Evolutionary conservation across 2,113 vertebrate genomes (phyloP).

Genomic region (Paradoxurus hermaphroditus): DNA sequence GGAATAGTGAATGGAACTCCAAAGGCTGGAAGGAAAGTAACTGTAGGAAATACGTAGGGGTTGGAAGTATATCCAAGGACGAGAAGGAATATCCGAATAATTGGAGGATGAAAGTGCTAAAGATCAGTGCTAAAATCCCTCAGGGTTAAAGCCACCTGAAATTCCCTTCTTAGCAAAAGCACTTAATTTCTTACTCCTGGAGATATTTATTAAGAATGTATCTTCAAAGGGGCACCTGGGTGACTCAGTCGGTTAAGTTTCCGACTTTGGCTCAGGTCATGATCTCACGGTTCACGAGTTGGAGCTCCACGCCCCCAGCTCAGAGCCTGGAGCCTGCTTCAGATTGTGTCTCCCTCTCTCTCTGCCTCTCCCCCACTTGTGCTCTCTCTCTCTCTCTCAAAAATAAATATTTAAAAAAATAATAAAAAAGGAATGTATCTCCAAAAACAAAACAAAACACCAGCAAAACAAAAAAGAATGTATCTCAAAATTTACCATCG

Average conservation of each 20-base stretch:
- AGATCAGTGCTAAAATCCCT: not conserved
- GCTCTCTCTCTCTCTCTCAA: not conserved
- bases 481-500: not conserved
- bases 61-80: not conserved
- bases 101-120: not conserved
- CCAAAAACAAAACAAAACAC: not conserved
- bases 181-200: not conserved
- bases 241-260: not conserved
- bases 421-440: not conserved
- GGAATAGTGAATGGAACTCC: not conserved
- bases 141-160: not conserved
- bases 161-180: not conserved
- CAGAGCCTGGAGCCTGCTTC: not conserved
- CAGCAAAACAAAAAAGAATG: not conserved
- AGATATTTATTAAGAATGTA: not conserved
- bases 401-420: not conserved
- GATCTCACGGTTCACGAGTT: not conserved
- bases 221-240: not conserved
- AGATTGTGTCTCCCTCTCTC: not conserved
- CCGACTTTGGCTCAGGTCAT: not conserved
- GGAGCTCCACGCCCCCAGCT: fast-evolving
- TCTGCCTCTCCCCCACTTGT: not conserved
- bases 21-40: not conserved
- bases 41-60: not conserved
- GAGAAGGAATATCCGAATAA: not conserved